Evolutionary conservation across 2,888 invertebrate genomes (phyloP).

Genomic region (Melanchra persicariae): DNA sequence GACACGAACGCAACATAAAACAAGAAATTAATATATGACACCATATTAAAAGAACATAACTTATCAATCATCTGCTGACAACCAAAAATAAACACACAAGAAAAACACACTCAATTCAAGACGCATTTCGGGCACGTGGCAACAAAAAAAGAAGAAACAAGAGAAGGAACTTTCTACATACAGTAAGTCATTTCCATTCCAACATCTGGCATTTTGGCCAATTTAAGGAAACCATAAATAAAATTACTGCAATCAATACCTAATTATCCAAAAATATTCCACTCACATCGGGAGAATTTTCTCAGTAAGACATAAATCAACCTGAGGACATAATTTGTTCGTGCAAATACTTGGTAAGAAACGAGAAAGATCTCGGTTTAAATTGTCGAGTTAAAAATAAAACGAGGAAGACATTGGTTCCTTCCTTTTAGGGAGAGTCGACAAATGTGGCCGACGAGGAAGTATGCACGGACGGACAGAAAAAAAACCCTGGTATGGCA

Average conservation of each 20-base stretch:
- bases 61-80: conserved; percentile 37
- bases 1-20: conserved; percentile 1
- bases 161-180: conserved; percentile 67
- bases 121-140: conserved; percentile 46
- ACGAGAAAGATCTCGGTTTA: conserved; percentile 59
- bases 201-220: conserved; percentile 47
- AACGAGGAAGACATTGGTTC: conserved; percentile 72
- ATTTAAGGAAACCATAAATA: conserved; percentile 63
- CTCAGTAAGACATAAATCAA: conserved; percentile 68
- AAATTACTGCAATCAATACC: conserved; percentile 61
- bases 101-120: conserved; percentile 38
- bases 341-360: conserved; percentile 56
- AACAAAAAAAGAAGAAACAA: conserved; percentile 48
- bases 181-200: conserved; percentile 60
- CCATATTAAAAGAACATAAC: conserved; percentile 43
- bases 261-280: conserved; percentile 60
- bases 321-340: conserved; percentile 63
- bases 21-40: conserved; percentile 32
- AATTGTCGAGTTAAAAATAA: conserved; percentile 68
- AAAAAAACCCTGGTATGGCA: conserved; percentile 61
- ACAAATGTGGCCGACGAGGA: conserved; percentile 72
- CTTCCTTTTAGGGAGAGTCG: conserved; percentile 74
- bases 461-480: conserved; percentile 62
- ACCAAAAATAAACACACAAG: conserved; percentile 41
- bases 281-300: conserved; percentile 63